Evolutionary conservation across 2,888 invertebrate genomes (phyloP), one percentile per base, ranked within the genome.

Genomic region (Lasioglossum vierecki): DNA sequence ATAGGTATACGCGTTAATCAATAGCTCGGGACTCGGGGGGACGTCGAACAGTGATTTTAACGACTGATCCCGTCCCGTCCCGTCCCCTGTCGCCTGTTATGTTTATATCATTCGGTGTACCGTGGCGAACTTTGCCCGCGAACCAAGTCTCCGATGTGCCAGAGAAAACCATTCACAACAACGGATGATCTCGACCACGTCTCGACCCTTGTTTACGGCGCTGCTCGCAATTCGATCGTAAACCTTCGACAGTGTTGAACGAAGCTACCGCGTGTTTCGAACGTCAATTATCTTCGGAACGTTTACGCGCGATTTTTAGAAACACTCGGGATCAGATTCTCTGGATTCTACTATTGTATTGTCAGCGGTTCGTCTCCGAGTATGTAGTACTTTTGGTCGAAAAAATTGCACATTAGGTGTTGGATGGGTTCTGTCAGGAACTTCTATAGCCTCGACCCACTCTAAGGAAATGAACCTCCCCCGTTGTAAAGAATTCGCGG

Each of bases 1-100:
- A 82, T 79, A 79, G 76, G 41, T 53, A 74, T 71, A 53, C 76
- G 39, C 63, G 80, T 84, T 84, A 75, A 84, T 84, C 84, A 79
- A 77, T 30, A 22, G 41, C 6, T 3, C 44, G 39, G 39, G 39
- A 39, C 39, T 39, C 39, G 57, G 46, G 13, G 26, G 70, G 75
- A 82, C 78, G 75, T 82, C 84, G 81, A 81, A 84, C 41, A 13
- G 49, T 75, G 70, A 82, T 75, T 75, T 85, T 76, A 79, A 85
- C 84, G 75, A 79, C 84, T 49, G 30, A 76, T 26, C 49, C 18
- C 49, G 63, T 13, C 76, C n/a, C 49, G 49, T 46, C 11, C 11
- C 11, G 3, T 9, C 44, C 15, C 49, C 8, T 53, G 22, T 53
- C 53, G 53, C 3, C 53, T 22, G 49, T 35, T 73, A 73, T 83